These are phyloP conservation scores for Steromphala cineraria DNA, from an alignment of 2,888 invertebrate species.

Conservation along the genomic window DNA sequence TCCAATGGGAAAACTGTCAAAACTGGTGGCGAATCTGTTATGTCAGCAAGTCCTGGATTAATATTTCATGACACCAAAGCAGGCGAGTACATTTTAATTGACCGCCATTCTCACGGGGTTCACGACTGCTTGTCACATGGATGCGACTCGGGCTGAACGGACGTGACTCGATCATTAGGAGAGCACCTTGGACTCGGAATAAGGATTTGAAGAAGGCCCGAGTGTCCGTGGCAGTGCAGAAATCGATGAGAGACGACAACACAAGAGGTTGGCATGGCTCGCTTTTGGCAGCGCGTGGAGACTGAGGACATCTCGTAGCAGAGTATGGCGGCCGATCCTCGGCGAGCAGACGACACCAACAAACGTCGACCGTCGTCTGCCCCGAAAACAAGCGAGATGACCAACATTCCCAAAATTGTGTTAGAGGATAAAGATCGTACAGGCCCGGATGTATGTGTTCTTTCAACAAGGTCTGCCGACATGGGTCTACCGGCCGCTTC, in stretches of 20 bases:
- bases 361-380: constrained; percentile 33
- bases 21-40: neutral
- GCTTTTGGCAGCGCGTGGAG: neutral
- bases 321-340: constrained; percentile 19
- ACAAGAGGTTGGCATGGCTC: neutral
- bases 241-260: neutral
- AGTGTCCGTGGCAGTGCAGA: neutral
- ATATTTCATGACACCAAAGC: no score
- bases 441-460: neutral
- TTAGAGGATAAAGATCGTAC: constrained; percentile 30
- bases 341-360: constrained; percentile 8
- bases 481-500: constrained; percentile 46
- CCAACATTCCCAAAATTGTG: constrained; percentile 39
- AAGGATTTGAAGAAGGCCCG: neutral
- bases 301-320: neutral
- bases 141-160: no score
- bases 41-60: neutral
- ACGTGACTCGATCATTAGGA: no score
- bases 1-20: no score
- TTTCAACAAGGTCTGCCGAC: constrained; percentile 36
- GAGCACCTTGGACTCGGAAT: no score
- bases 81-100: no score
- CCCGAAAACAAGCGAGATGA: constrained; percentile 29
- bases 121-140: no score
- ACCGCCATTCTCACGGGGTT: no score